Percentiles rank a stretch among this genome's conserved stretches.
Evolutionary conservation across 2,113 vertebrate species (phyloP).

Genomic region (Hyperopisus bebe): DNA sequence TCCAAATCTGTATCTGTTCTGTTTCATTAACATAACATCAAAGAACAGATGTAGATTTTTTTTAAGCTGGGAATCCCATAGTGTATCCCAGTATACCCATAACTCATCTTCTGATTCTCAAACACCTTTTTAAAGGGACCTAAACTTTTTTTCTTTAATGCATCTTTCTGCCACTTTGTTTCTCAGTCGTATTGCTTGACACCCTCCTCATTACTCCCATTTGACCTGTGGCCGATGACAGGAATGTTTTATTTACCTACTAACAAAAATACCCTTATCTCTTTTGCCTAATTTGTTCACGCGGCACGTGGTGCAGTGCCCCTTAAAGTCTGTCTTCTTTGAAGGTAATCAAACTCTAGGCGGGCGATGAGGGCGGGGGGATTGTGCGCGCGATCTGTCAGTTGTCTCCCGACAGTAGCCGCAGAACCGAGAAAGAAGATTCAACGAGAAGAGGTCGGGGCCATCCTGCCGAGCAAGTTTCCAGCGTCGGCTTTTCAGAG

Average conservation of each 20-base stretch:
- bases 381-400: conserved; percentile 42
- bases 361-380: conserved; percentile 28
- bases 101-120: not conserved
- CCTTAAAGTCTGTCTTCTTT: not conserved
- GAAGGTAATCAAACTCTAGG: conserved; percentile 6
- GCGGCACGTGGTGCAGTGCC: not conserved
- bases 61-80: not conserved
- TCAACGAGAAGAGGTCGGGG: conserved; percentile 30
- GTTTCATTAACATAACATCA: not conserved
- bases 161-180: not conserved
- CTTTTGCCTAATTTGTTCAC: not conserved
- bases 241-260: not conserved
- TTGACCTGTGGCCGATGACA: not conserved
- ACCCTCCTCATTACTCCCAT: not conserved
- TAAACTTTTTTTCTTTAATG: not conserved
- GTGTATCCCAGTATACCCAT: not conserved
- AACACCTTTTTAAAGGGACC: not conserved
- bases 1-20: not conserved
- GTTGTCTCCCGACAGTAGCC: conserved; percentile 38
- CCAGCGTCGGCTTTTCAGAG: not conserved
- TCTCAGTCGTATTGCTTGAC: not conserved
- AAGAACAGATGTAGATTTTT: not conserved
- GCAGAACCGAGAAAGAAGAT: conserved; percentile 31
- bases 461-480: conserved; percentile 28
- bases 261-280: not conserved